These are phyloP conservation scores for Willowsia nigromaculata DNA, from an alignment of 2,888 invertebrate genomes.

Conservation along the genomic window DNA sequence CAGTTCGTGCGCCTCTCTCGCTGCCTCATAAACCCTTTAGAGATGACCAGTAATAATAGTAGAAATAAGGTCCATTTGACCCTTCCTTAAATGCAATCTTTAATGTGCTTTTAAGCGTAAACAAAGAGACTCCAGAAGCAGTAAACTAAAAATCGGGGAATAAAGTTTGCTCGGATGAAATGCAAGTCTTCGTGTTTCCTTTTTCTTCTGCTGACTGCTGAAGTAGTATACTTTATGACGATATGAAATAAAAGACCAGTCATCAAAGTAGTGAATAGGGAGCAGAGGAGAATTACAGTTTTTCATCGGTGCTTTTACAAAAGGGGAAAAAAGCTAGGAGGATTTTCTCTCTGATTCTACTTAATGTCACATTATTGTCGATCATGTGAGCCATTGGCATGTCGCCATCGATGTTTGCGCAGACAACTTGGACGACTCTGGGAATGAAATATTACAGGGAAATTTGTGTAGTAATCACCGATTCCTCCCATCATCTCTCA, in stretches of 20 bases:
- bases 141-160: background rate
- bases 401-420: conserved; percentile 54
- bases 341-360: conserved; percentile 35
- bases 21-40: conserved; percentile 7
- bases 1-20: background rate
- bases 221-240: background rate
- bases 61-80: conserved; percentile 31
- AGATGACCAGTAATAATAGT: conserved; percentile 18
- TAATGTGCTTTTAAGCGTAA: conserved; percentile 14
- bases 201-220: background rate
- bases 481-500: conserved; percentile 20
- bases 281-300: background rate
- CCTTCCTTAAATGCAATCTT: conserved; percentile 27
- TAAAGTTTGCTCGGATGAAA: background rate
- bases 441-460: conserved; percentile 41
- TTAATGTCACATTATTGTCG: conserved; percentile 62
- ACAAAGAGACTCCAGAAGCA: background rate
- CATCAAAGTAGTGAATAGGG: conserved; percentile 15
- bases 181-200: background rate
- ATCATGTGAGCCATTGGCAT: conserved; percentile 54
- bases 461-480: conserved; percentile 47
- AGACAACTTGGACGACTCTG: conserved; percentile 29
- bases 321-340: background rate
- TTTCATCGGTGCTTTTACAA: background rate
- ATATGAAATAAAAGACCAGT: background rate